Evolutionary conservation across 2,113 vertebrate species (phyloP).

Genomic region (Ammodytes dubius): DNA sequence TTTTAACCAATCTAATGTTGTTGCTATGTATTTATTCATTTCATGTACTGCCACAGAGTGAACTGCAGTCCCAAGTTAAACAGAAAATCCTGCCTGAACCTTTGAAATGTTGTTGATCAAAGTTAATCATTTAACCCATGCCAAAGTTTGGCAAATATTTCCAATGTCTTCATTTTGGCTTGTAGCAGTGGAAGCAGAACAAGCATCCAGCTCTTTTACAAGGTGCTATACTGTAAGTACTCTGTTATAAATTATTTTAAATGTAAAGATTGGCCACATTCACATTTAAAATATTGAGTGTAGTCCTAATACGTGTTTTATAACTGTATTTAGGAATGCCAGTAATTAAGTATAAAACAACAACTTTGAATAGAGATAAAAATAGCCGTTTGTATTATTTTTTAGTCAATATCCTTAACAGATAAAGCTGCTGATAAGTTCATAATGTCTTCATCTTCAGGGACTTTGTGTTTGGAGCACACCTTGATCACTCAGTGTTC

Average conservation of each 20-base stretch:
- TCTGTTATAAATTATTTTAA: neutral
- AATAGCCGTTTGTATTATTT: neutral
- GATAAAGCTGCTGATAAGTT: constrained; percentile 51
- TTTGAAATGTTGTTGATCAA: constrained; percentile 60
- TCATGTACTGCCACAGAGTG: neutral
- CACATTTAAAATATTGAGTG: neutral
- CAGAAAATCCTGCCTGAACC: constrained; percentile 39
- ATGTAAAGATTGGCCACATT: neutral
- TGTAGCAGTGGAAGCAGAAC: constrained; percentile 28
- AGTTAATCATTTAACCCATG: constrained; percentile 49
- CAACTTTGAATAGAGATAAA: neutral
- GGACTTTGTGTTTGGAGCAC: constrained; percentile 68
- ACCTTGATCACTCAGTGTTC: constrained; percentile 56
- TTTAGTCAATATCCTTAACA: neutral
- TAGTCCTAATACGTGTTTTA: constrained; percentile 1
- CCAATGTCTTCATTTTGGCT: constrained; percentile 42
- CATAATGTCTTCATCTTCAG: constrained; percentile 24
- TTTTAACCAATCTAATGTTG: neutral
- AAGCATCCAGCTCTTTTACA: constrained; percentile 18
- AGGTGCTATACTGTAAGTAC: constrained; percentile 39
- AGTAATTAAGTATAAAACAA: neutral
- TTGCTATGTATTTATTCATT: constrained; percentile 23
- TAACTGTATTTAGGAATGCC: neutral
- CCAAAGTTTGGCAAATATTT: constrained; percentile 48
- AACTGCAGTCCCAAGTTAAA: constrained; percentile 33